Evolutionary conservation across 2,113 vertebrate genomes (phyloP).

Genomic region (Pomatostomus ruficeps): DNA sequence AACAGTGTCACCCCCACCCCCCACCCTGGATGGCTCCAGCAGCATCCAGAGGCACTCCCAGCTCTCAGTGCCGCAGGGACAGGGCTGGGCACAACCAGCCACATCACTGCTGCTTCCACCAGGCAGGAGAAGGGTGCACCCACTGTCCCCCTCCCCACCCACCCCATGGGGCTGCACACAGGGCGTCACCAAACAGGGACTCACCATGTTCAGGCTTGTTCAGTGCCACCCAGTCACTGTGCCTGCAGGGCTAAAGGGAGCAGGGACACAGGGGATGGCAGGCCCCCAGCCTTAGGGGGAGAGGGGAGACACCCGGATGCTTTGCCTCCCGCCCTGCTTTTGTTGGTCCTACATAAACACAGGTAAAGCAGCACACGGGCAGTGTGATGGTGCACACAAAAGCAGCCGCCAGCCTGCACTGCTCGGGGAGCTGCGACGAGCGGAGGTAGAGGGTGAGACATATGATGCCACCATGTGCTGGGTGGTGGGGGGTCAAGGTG

Average conservation of each 20-base stretch:
- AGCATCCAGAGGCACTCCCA: neutral
- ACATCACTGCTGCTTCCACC: neutral
- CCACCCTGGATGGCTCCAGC: neutral
- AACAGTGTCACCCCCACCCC: neutral
- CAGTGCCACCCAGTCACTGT: neutral
- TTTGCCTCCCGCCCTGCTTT: rapidly evolving
- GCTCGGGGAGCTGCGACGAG: rapidly evolving
- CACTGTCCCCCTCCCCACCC: neutral
- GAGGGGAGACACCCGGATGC: neutral
- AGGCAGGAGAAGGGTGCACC: neutral
- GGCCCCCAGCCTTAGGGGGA: neutral
- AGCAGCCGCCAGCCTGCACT: neutral
- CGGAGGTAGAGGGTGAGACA: neutral
- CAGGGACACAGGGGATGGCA: neutral
- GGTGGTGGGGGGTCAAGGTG: neutral
- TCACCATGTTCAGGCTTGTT: rapidly evolving
- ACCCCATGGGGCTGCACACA: neutral
- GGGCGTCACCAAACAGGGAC: neutral
- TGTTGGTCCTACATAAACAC: neutral
- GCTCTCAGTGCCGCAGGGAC: rapidly evolving
- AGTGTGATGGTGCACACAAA: rapidly evolving
- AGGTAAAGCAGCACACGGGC: rapidly evolving
- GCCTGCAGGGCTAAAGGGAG: neutral
- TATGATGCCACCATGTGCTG: rapidly evolving
- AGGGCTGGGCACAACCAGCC: neutral